Base-by-base conservation (phyloP, 2,797 vertebrate genomes). In the Sebastes goodei region DNA sequence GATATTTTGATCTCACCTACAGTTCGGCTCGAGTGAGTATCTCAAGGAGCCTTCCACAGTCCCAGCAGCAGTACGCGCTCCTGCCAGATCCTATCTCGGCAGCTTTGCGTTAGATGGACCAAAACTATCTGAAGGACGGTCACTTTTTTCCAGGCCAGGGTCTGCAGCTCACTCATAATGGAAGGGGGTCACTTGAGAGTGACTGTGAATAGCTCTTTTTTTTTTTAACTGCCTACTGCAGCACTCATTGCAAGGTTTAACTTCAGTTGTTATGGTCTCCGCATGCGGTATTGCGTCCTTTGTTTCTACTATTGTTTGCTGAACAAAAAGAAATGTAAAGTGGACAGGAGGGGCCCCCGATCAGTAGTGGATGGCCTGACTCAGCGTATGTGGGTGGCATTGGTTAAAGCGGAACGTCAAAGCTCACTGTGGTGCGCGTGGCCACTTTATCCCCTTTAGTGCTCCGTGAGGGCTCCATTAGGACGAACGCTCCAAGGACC, bases 1-100 rank as follows among this genome's bases (percentile, higher is more conserved):
- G 77, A 81, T 87, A 35, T 84, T 87, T 81, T 83, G 76, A 89
- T 88, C 86, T 88, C 82, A 82, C 81, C 78, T 78, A 61, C 75
- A 81, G 83, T 86, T 86, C 71, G 52, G 76, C 84, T 84, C 8
- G 2, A 85, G 38, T 70, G 67, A 76, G 77, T 52, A 35, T 77
- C 66, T 83, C 68, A 10, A 72, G 71, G 52, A 67, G 81, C 23
- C 55, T 71, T 71, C 77, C 32, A 38, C 32, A 21, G 57, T 75
- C 74, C 63, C 76, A 53, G 83, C 78, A 74, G 78, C 61, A 35
- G 81, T 32, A 64, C 42, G 1, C 7, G 2, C 56, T 71, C 69
- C 67, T 62, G 64, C 56, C 33, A 84, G 83, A 91, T 82, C 55
- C 66, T 57, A 52, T 84, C 78, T 76, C 6, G 5, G 64, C 78